Percentiles rank a stretch among this genome's conserved stretches.
phyloP scores from a whole-genome alignment of 2,888 invertebrate genomes.

The Oscheius myriophilus region DNA sequence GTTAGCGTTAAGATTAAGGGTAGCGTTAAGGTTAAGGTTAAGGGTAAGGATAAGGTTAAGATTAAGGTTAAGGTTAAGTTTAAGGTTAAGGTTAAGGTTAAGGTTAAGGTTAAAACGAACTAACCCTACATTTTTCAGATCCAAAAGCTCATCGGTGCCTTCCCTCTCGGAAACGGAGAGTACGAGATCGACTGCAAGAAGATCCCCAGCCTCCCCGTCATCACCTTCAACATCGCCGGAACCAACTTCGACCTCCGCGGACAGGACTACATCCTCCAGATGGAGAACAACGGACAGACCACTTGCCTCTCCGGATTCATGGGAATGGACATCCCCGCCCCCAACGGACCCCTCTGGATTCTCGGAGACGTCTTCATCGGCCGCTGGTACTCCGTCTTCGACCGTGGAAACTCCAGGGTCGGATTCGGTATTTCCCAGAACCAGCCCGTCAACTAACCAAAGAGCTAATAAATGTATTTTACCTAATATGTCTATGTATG shows the following conservation, averaged over 20 bases:
- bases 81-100: too few species aligned
- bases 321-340: slow-evolving; percentile 93
- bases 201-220: slow-evolving; percentile 83
- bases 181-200: slow-evolving; percentile 81
- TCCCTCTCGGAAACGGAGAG: slow-evolving; percentile 82
- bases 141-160: slow-evolving; percentile 79
- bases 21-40: too few species aligned
- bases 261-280: slow-evolving; percentile 85
- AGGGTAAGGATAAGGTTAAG: too few species aligned
- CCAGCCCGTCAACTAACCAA: background rate
- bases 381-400: slow-evolving; percentile 93
- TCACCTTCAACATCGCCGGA: slow-evolving; percentile 83
- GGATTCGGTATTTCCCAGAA: slow-evolving; percentile 80
- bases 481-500: too few species aligned
- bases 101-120: too few species aligned
- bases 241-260: slow-evolving; percentile 80
- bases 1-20: too few species aligned
- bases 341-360: slow-evolving; percentile 85
- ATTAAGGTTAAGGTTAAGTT: too few species aligned
- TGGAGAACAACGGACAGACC: slow-evolving; percentile 72
- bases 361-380: slow-evolving; percentile 97
- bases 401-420: slow-evolving; percentile 85
- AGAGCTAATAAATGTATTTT: too few species aligned
- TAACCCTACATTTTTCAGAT: slow-evolving; percentile 74
- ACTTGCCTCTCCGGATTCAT: slow-evolving; percentile 94